A percentile compares a stretch with the other conserved stretches of the same genome.
phyloP scores from a whole-genome alignment of 2,888 invertebrate species.

The Watsonalla binaria region DNA sequence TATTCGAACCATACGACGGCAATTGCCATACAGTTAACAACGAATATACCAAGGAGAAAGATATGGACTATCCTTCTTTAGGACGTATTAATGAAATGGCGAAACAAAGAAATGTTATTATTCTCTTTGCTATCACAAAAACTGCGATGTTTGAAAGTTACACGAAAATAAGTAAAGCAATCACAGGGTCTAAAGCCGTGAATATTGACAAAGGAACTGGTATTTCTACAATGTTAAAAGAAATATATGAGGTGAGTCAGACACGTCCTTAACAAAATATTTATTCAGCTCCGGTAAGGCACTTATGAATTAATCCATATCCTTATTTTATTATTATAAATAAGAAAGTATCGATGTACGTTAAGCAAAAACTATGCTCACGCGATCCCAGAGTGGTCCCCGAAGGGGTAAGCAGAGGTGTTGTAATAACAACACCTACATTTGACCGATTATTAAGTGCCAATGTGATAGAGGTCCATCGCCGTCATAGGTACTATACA shows the following conservation, averaged over 20 bases:
- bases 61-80: constrained; percentile 89
- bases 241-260: constrained; percentile 45
- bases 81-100: constrained; percentile 79
- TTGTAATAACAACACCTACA: too few species aligned
- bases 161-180: constrained; percentile 17
- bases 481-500: too few species aligned
- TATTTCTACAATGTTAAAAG: constrained; percentile 27
- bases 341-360: neutral
- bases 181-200: constrained; percentile 35
- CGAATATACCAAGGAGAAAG: constrained; percentile 74
- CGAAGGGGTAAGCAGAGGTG: too few species aligned
- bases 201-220: constrained; percentile 5
- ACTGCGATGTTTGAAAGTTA: constrained; percentile 19
- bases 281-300: too few species aligned
- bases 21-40: constrained; percentile 80
- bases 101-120: constrained; percentile 31
- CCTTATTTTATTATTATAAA: too few species aligned
- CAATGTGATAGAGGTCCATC: too few species aligned
- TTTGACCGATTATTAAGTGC: too few species aligned
- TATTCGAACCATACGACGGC: constrained; percentile 85
- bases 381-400: too few species aligned
- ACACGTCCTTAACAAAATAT: neutral
- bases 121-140: constrained; percentile 38
- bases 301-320: too few species aligned
- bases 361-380: neutral